These are phyloP conservation scores for Rousettus leschenaultii DNA, from an alignment of 2,113 vertebrate genomes.

Conservation along the genomic window DNA sequence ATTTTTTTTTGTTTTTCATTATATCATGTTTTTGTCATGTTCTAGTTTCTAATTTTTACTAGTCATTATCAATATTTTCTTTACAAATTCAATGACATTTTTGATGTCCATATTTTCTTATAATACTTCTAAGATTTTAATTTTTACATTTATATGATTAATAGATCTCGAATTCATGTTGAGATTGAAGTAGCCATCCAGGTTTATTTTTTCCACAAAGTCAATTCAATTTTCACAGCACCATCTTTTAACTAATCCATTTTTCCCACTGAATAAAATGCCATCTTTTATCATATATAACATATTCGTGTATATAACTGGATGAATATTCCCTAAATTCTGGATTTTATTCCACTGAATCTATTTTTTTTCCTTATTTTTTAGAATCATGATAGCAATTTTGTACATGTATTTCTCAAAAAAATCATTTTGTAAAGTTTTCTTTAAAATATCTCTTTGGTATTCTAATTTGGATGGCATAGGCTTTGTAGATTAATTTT, in stretches of 20 bases:
- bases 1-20: not conserved
- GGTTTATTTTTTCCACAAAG: not conserved
- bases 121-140: not conserved
- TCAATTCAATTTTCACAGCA: not conserved
- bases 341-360: not conserved
- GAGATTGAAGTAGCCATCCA: not conserved
- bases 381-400: not conserved
- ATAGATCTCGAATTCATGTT: not conserved
- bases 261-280: not conserved
- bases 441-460: not conserved
- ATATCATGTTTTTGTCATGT: not conserved
- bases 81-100: not conserved
- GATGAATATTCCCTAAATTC: not conserved
- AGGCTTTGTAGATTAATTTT: slow-evolving; percentile 39
- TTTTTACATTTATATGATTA: not conserved
- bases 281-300: not conserved
- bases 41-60: not conserved
- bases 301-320: not conserved
- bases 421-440: slow-evolving; percentile 27
- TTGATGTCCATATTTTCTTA: not conserved
- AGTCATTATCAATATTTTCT: not conserved
- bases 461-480: slow-evolving; percentile 37
- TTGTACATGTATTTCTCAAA: not conserved
- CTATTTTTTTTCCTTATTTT: not conserved
- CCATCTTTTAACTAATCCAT: not conserved